Base-by-base conservation (phyloP, 2,113 vertebrate species). In the Alexandromys fortis region DNA sequence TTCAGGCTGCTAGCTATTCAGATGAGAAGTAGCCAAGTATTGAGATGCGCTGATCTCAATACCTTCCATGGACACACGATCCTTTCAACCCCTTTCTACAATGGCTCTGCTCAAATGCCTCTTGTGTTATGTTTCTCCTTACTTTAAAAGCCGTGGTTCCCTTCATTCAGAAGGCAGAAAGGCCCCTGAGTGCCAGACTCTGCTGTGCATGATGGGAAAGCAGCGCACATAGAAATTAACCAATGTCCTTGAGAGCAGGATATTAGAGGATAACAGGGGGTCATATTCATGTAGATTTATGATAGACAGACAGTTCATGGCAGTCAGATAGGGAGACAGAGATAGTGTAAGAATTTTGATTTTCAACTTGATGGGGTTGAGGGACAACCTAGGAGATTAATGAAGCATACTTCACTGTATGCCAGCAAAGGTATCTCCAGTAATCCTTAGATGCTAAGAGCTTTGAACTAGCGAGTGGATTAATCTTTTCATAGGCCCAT, bases 21-120 rank as follows among this genome's bases (percentile, higher is more conserved):
- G 86, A 72, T 24, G 61, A 42, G 52, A n/a, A 63, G 11, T 4
- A 76, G 4, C 6, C 10, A 61, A 38, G 81, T 26, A 1, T 4
- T 10, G 0, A 8, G 49, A 28, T 28, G 22, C 0, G 67, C 8
- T 24, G 10, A 68, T 45, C n/a, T 85, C 65, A 13, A 0, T 2
- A 42, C 19, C 28, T 89, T 33, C 83, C 21, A 2, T 11, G 4
- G 30, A 45, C 77, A 8, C 24, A 7, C 7, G 9, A 42, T 35
- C 14, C 47, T 68, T 65, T 65, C 55, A 58, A 22, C 22, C 7
- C 19, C 10, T 58, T 17, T 86, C 45, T 45, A 11, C 16, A 1
- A 86, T 49, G 21, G 24, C 24, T 95, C 61, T 67, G 22, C 28
- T 89, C 70, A 42, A 17, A 58, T 8, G 26, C 22, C 10, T 52